phyloP scores from a whole-genome alignment of 2,113 vertebrate species.

The Callorhinus ursinus region DNA sequence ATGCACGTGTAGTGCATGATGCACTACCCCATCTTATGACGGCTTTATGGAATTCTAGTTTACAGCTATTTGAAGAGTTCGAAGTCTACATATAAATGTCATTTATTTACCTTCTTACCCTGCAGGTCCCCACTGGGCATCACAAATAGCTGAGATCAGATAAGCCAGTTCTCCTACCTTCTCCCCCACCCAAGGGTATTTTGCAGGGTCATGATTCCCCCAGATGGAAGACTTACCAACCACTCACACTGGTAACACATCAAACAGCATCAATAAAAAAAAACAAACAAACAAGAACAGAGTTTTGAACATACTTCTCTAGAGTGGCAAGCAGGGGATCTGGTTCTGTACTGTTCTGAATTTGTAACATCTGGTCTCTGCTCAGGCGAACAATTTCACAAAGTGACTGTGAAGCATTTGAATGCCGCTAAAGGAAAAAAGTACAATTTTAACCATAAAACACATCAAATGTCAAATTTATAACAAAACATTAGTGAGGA shows the following conservation, averaged over 20 bases:
- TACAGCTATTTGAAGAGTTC: background rate
- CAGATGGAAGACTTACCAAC: background rate
- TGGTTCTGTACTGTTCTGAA: constrained; percentile 96
- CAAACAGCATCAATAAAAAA: background rate
- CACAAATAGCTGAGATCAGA: background rate
- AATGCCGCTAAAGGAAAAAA: constrained; percentile 92
- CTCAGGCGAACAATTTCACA: constrained; percentile 99
- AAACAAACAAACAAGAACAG: background rate
- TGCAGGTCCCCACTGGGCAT: background rate
- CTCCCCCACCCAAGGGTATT: background rate
- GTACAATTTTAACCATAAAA: constrained; percentile 47
- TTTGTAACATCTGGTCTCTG: constrained; percentile 99
- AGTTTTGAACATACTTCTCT: constrained; percentile 91
- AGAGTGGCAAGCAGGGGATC: constrained; percentile 97
- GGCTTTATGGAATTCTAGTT: background rate
- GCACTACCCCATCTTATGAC: accelerated
- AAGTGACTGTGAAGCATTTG: constrained; percentile 98
- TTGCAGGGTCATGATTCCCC: background rate
- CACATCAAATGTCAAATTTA: background rate
- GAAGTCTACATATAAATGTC: background rate
- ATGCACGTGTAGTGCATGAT: too few species aligned
- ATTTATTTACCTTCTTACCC: background rate
- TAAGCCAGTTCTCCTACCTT: background rate
- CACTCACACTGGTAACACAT: background rate
- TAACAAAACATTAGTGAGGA: background rate